These are phyloP conservation scores for Elmis aenea DNA, from an alignment of 2,888 invertebrate genomes.

Conservation along the genomic window DNA sequence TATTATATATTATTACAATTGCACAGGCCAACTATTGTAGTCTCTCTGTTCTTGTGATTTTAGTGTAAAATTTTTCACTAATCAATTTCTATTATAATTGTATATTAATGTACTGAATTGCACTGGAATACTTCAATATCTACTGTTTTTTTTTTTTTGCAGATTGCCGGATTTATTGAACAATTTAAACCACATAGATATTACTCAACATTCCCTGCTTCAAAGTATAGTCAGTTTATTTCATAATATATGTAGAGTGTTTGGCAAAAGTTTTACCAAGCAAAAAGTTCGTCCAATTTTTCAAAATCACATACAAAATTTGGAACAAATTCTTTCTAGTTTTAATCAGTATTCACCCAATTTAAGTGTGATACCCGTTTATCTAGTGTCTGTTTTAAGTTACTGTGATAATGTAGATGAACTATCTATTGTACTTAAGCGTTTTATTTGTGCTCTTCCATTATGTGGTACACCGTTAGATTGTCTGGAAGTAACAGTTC, in stretches of 20 bases:
- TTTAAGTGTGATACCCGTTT: constrained; percentile 57
- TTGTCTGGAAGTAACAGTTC: constrained; percentile 41
- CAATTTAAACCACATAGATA: constrained; percentile 52
- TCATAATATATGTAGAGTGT: constrained; percentile 57
- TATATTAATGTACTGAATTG: no score
- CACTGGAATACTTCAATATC: no score
- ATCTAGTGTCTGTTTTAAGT: constrained; percentile 55
- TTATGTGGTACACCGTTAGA: constrained; percentile 50
- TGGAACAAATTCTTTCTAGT: constrained; percentile 60
- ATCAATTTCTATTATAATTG: no score
- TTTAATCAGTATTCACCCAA: constrained; percentile 52
- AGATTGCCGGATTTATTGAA: constrained; percentile 57
- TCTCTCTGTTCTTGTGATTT: no score
- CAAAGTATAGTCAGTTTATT: constrained; percentile 53
- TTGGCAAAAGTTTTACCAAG: constrained; percentile 60
- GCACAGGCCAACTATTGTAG: no score
- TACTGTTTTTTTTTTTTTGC: no score
- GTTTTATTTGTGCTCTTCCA: constrained; percentile 51
- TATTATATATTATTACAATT: no score
- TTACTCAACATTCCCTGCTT: constrained; percentile 50
- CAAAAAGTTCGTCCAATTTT: constrained; percentile 56
- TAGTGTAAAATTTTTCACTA: no score
- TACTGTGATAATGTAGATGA: constrained; percentile 49
- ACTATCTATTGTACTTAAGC: constrained; percentile 54
- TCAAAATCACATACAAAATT: constrained; percentile 51